Conservation (phyloP, 2,888 invertebrate genomes). For the Trichogramma dendrolimi region DNA sequence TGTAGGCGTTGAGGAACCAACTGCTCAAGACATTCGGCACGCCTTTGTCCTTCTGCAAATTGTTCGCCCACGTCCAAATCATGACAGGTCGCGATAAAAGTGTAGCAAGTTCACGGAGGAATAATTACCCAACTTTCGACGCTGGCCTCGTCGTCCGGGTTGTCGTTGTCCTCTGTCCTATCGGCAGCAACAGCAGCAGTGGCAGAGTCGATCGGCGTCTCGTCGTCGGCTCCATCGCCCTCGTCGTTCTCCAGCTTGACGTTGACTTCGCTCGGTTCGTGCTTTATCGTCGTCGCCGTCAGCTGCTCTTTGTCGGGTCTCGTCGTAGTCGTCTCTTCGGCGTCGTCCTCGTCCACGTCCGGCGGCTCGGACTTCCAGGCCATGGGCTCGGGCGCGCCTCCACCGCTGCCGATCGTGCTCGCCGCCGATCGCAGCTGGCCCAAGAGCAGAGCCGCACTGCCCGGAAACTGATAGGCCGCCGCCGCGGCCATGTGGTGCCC, state of each 20-base stretch:
- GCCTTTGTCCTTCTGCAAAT: constrained; percentile 39
- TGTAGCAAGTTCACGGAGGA: background rate
- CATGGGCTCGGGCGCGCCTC: constrained; percentile 42
- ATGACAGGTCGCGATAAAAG: background rate
- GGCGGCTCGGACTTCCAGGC: constrained; percentile 40
- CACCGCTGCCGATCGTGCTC: constrained; percentile 38
- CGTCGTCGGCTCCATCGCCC: background rate
- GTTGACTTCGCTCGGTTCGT: background rate
- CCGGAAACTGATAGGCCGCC: constrained; percentile 14
- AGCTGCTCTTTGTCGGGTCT: background rate
- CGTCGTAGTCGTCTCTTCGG: constrained; percentile 7
- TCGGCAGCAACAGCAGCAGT: too few relatives aligned
- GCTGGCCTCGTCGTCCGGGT: constrained; percentile 16
- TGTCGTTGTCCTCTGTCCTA: background rate
- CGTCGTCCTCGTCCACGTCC: constrained; percentile 11
- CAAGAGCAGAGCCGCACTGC: constrained; percentile 42
- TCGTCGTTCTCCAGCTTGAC: background rate
- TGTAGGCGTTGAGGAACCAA: constrained; percentile 48
- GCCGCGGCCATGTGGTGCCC: constrained; percentile 8
- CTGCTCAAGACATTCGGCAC: constrained; percentile 40
- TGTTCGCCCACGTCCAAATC: constrained; percentile 38
- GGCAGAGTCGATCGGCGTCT: too few relatives aligned
- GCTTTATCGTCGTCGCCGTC: background rate
- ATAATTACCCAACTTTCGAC: constrained; percentile 23
- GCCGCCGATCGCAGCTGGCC: constrained; percentile 38